These are phyloP conservation scores for Pelosia muscerda DNA, from an alignment of 2,888 invertebrate genomes.

Conservation along the genomic window DNA sequence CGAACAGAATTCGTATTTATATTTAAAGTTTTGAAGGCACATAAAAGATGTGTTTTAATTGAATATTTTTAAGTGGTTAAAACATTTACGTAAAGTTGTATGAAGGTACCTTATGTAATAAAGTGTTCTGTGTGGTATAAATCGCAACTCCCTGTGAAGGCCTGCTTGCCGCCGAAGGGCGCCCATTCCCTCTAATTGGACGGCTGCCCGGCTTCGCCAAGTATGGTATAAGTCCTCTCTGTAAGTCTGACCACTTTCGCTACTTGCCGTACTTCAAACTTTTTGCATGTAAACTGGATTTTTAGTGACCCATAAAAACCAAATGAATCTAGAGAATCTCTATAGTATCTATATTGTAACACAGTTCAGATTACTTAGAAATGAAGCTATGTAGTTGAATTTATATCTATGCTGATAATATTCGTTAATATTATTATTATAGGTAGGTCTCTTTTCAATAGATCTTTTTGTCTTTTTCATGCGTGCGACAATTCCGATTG, in stretches of 20 bases:
- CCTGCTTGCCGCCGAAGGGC: constrained; percentile 58
- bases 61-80: not conserved
- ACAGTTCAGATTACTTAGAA: not conserved
- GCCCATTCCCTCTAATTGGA: constrained; percentile 85
- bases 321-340: constrained; percentile 19
- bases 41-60: not conserved
- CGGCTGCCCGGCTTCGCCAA: constrained; percentile 69
- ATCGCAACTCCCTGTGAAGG: constrained; percentile 72
- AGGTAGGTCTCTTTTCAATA: not conserved
- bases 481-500: not conserved
- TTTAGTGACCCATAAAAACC: constrained; percentile 48
- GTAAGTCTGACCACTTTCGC: constrained; percentile 77
- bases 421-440: not conserved
- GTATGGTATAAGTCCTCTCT: constrained; percentile 72
- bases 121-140: constrained; percentile 50
- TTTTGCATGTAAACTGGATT: constrained; percentile 50
- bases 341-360: not conserved
- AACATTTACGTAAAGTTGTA: not conserved
- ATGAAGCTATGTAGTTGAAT: not conserved
- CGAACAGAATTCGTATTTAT: not conserved
- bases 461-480: not conserved
- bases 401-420: too few relatives aligned
- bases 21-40: not conserved
- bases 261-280: constrained; percentile 58
- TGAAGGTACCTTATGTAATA: constrained; percentile 36